Conservation (phyloP, 2,113 vertebrate genomes). For the Neoarius graeffei region DNA sequence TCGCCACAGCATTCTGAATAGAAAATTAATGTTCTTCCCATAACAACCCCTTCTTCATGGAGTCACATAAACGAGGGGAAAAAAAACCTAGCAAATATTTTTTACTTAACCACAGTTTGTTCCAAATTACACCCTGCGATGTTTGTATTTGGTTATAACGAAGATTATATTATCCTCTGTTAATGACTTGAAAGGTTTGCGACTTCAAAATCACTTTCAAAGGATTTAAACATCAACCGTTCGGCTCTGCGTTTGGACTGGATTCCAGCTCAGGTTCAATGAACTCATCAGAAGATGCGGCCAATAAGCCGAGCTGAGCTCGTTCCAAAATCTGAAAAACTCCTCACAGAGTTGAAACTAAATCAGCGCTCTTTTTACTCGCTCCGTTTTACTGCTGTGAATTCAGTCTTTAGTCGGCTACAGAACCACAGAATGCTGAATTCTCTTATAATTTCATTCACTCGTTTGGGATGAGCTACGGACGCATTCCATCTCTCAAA, state of each 20-base stretch:
- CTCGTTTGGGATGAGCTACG: not conserved
- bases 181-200: not conserved
- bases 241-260: no score
- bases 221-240: not conserved
- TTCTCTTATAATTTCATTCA: constrained; percentile 6
- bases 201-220: not conserved
- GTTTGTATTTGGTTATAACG: not conserved
- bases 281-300: not conserved
- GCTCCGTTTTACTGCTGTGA: constrained; percentile 32
- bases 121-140: not conserved
- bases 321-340: constrained; percentile 6
- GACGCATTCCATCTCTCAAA: not conserved
- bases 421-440: constrained; percentile 26
- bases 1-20: not conserved
- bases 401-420: constrained; percentile 28
- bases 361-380: constrained; percentile 41
- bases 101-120: not conserved
- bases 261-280: not conserved
- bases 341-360: constrained; percentile 12
- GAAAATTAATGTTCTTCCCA: not conserved
- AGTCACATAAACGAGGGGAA: no score
- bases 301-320: not conserved
- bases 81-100: no score
- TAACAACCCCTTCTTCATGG: not conserved
- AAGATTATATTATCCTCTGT: not conserved